These are phyloP conservation scores for Arctopsyche grandis DNA, from an alignment of 1,140 invertebrate genomes.

Conservation along the genomic window DNA sequence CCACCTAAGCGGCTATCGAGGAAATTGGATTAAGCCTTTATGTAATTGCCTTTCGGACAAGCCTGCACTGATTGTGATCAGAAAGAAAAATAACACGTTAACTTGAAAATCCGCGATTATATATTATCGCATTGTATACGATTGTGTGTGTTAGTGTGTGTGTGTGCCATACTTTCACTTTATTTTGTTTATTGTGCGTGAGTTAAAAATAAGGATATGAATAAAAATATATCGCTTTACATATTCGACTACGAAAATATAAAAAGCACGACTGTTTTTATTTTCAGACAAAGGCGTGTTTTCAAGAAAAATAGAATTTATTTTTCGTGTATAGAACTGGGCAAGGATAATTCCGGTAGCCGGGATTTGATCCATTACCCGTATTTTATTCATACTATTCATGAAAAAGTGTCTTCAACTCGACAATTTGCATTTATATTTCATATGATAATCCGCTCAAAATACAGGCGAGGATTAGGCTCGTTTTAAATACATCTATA, in stretches of 20 bases:
- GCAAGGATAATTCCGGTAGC: not conserved
- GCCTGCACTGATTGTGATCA: slow-evolving; percentile 39
- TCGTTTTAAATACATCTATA: not conserved
- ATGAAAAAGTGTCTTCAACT: slow-evolving; percentile 18
- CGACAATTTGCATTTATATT: slow-evolving; percentile 33
- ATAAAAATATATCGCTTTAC: not conserved
- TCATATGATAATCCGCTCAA: slow-evolving; percentile 17
- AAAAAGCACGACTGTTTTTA: not conserved
- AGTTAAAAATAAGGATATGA: not conserved
- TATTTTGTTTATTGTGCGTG: not conserved
- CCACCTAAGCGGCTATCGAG: slow-evolving; percentile 40
- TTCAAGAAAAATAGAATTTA: slow-evolving; percentile 1
- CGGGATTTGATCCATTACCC: slow-evolving; percentile 21
- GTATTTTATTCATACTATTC: slow-evolving; percentile 28
- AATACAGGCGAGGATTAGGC: not conserved
- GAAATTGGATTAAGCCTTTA: slow-evolving; percentile 42
- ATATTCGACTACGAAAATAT: not conserved
- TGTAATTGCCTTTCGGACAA: slow-evolving; percentile 36
- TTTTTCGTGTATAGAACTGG: not conserved
- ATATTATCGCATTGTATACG: too few relatives aligned
- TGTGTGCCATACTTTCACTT: not conserved
- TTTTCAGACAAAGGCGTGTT: slow-evolving; percentile 10
- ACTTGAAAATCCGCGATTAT: slow-evolving; percentile 11
- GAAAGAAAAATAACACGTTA: slow-evolving; percentile 34
- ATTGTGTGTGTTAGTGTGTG: too few relatives aligned